These are phyloP conservation scores for Teleogryllus occipitalis DNA, from an alignment of 1,140 invertebrate species.

Conservation along the genomic window DNA sequence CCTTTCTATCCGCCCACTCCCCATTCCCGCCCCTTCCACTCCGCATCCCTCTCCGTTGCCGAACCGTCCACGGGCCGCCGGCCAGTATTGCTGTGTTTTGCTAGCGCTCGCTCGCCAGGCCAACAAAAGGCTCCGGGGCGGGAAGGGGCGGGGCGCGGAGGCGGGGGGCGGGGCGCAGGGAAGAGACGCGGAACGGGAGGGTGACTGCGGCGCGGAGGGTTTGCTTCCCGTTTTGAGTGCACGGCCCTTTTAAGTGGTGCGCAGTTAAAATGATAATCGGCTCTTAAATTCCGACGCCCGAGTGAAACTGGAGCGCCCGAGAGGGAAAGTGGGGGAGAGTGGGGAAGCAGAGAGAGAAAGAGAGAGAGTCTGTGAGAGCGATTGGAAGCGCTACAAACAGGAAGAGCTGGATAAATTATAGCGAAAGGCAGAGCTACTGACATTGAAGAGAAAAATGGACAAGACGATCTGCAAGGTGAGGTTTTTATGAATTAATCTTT, in stretches of 20 bases:
- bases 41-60: background rate
- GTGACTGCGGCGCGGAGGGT: background rate
- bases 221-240: background rate
- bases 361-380: background rate
- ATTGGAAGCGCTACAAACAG: background rate
- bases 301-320: slow-evolving; percentile 1
- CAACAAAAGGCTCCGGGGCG: background rate
- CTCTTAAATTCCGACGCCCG: background rate
- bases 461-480: background rate
- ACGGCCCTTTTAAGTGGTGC: background rate
- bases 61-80: too few species aligned
- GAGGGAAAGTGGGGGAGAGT: background rate
- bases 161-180: background rate
- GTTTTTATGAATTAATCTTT: too few species aligned
- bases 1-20: background rate
- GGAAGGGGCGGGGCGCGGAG: background rate
- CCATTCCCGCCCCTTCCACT: background rate
- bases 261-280: slow-evolving; percentile 4
- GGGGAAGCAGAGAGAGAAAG: background rate
- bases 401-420: background rate
- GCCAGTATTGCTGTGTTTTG: background rate
- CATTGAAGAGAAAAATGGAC: background rate
- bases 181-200: background rate
- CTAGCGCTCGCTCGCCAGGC: background rate
- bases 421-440: background rate